Base-by-base conservation (phyloP, 1,140 invertebrate species). In the Acromyrmex echinatior region DNA sequence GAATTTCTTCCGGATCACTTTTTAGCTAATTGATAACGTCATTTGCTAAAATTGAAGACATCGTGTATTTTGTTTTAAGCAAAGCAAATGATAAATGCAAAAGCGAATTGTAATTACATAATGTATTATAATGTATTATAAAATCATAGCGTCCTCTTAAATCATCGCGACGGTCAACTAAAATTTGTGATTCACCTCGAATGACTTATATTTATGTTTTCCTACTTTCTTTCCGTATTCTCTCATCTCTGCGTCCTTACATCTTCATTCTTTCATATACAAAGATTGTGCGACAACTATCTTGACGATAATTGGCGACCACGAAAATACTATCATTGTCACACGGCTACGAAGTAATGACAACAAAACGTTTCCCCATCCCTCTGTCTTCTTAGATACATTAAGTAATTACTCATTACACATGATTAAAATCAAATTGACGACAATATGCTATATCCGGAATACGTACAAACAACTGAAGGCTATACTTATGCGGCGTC, bases 381-480 rank as follows among this genome's bases (percentile, higher is more conserved):
- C 10, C 39, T 70, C 35, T 70, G 9, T 70, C 39, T 70, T 45
- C 12, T n/a, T 35, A 28, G 49, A 77, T 51, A 53, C 51, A 74
- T 51, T 49, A 89, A 86, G 63, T 70, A 79, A 80, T 74, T 28
- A 39, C 5, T 60, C 12, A 28, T 60, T 77, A 56, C 18, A 16
- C 7, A 25, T 73, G 12, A 45, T 53, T 77, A 80, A 70, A 70
- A 58, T 28, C 18, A 45, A 90, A 45, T 51, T 49, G 68, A 81
- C 76, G 62, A 86, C 73, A 28, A 53, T 58, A 53, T 63, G 39
- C 56, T 76, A 76, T 66, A 56, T 63, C 25, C 62, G 71, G 39
- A 45, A 74, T 85, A 63, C 63, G 65, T 45, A 82, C 49, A 35
- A 88, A 84, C 53, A 85, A 89, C 66, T 45, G 60, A 86, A 89